Evolutionary conservation across 2,888 invertebrate species (phyloP).

Genomic region (Oligia strigilis): DNA sequence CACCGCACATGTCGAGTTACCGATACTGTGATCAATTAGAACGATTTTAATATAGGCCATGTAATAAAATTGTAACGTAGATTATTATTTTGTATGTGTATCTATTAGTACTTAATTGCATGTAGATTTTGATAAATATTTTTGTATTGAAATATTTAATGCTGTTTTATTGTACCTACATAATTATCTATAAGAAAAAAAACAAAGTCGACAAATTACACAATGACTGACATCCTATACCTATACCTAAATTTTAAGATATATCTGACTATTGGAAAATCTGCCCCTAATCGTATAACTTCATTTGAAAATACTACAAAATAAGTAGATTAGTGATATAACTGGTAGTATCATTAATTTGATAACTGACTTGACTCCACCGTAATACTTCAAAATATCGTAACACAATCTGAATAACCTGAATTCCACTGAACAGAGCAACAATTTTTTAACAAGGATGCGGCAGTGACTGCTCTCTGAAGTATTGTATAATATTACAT

Average conservation of each 20-base stretch:
- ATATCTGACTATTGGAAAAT: not conserved
- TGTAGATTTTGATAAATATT: conserved; percentile 69
- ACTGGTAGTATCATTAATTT: not conserved
- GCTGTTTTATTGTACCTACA: conserved; percentile 46
- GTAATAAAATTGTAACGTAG: conserved; percentile 62
- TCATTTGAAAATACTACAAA: not conserved
- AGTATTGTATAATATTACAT: conserved; percentile 51
- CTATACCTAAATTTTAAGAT: too few relatives aligned
- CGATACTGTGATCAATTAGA: conserved; percentile 82
- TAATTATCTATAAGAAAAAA: not conserved
- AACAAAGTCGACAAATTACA: not conserved
- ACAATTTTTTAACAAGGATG: conserved; percentile 59
- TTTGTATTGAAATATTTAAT: conserved; percentile 64
- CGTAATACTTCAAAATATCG: conserved; percentile 5
- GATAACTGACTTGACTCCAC: not conserved
- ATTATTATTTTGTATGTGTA: conserved; percentile 62
- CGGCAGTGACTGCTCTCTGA: conserved; percentile 41
- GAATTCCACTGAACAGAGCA: conserved; percentile 45
- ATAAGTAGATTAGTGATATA: not conserved
- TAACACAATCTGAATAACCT: conserved; percentile 22
- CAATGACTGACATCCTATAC: not conserved
- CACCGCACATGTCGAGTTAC: conserved; percentile 75
- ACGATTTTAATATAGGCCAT: conserved; percentile 72
- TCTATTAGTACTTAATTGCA: conserved; percentile 55
- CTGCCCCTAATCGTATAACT: not conserved